These are phyloP conservation scores for Axea sp. DNA, from an alignment of 2,888 invertebrate genomes.

Conservation along the genomic window DNA sequence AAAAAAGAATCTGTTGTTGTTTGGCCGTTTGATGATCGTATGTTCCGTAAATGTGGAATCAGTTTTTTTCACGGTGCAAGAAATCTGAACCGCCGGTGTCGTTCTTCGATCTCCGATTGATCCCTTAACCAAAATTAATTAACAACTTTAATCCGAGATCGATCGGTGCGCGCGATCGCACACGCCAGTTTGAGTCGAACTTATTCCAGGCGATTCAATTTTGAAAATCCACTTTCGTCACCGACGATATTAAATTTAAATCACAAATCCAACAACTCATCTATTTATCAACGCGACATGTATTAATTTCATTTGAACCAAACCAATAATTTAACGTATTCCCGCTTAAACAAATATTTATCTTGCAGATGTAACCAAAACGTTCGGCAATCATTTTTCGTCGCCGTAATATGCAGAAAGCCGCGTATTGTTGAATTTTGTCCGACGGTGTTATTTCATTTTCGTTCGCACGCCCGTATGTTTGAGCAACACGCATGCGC, in stretches of 20 bases:
- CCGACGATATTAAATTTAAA: slow-evolving; percentile 54
- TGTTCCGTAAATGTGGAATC: too few species aligned
- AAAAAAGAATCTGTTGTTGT: too few species aligned
- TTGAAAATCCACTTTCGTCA: slow-evolving; percentile 56
- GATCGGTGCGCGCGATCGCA: slow-evolving; percentile 4
- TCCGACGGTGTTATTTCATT: slow-evolving; percentile 25
- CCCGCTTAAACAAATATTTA: slow-evolving; percentile 55
- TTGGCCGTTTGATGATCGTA: too few species aligned
- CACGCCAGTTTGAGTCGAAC: slow-evolving; percentile 13
- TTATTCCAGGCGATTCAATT: slow-evolving; percentile 44
- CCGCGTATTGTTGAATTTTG: slow-evolving; percentile 12
- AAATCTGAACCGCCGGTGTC: too few species aligned
- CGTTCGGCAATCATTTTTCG: slow-evolving; percentile 41
- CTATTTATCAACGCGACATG: slow-evolving; percentile 50
- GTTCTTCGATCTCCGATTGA: too few species aligned
- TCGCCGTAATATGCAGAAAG: slow-evolving; percentile 28
- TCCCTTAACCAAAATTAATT: slow-evolving; percentile 18
- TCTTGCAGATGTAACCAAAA: slow-evolving; percentile 54
- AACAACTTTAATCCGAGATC: slow-evolving; percentile 12
- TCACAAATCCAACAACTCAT: slow-evolving; percentile 49
- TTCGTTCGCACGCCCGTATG: slow-evolving; percentile 1
- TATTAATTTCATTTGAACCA: slow-evolving; percentile 53
- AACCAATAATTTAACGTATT: slow-evolving; percentile 58
- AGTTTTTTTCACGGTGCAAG: too few species aligned
- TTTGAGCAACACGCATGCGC: slow-evolving; percentile 14